A percentile compares a stretch with the other conserved stretches of the same genome.
phyloP scores from a whole-genome alignment of 2,888 invertebrate species.

The Ethmia dodecea region DNA sequence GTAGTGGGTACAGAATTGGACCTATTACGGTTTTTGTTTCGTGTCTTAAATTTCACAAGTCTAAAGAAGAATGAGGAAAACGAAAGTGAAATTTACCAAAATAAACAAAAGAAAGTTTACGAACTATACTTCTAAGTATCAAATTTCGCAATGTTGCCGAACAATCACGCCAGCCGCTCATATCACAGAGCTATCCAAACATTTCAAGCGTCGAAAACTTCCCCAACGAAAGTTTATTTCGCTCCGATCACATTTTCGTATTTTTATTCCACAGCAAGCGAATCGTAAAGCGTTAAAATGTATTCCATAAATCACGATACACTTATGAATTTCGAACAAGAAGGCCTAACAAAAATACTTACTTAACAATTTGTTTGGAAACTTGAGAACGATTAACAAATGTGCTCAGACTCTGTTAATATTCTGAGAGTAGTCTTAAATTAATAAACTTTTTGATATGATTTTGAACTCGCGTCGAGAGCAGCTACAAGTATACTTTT shows the following conservation, averaged over 20 bases:
- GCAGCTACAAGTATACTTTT: conserved; percentile 10
- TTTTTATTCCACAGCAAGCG: conserved; percentile 50
- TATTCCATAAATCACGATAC: conserved; percentile 65
- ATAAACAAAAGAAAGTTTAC: background rate
- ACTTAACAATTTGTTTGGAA: conserved; percentile 41
- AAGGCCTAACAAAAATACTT: conserved; percentile 59
- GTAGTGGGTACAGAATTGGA: too few species aligned
- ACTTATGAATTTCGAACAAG: conserved; percentile 52
- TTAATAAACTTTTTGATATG: conserved; percentile 52
- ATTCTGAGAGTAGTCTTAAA: conserved; percentile 37
- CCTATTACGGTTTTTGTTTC: too few species aligned
- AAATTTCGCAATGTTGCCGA: background rate
- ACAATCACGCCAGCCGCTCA: conserved; percentile 16
- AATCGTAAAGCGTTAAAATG: conserved; percentile 50
- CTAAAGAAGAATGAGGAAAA: too few species aligned
- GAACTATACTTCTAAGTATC: conserved; percentile 2
- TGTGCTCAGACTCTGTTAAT: conserved; percentile 33
- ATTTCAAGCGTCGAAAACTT: conserved; percentile 37
- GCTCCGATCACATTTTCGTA: conserved; percentile 51
- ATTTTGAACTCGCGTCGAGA: conserved; percentile 8
- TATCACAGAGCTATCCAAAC: conserved; percentile 50
- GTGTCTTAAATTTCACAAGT: too few species aligned
- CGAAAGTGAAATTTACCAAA: background rate
- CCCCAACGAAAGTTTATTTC: conserved; percentile 37
- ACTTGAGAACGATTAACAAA: conserved; percentile 51